phyloP scores from a whole-genome alignment of 2,113 vertebrate genomes.

The Panthera tigris region DNA sequence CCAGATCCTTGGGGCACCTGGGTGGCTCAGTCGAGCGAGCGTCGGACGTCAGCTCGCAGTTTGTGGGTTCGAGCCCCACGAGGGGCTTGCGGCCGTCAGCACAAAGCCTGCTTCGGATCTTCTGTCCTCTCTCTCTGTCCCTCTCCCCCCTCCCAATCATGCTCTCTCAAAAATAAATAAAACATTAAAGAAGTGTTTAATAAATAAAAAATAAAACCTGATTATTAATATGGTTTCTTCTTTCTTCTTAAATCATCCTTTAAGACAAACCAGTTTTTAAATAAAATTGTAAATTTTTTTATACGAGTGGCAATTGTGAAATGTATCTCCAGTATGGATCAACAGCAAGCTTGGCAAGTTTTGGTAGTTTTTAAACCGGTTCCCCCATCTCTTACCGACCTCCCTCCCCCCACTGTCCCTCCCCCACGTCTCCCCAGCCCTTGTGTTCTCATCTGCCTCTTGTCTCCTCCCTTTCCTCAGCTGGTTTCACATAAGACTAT shows the following conservation, averaged over 20 bases:
- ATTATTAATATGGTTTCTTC: background rate
- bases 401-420: no score
- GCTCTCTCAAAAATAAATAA: no score
- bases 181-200: no score
- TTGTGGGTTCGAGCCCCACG: no score
- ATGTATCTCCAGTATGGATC: background rate
- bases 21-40: no score
- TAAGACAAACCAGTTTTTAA: background rate
- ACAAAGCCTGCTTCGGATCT: no score
- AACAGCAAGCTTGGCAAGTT: background rate
- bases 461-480: background rate
- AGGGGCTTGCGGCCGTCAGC: no score
- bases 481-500: slow-evolving; percentile 15
- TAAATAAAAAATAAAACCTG: background rate
- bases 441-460: background rate
- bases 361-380: background rate
- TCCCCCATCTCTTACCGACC: background rate
- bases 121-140: no score
- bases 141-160: no score
- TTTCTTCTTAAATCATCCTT: background rate
- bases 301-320: background rate
- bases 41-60: no score
- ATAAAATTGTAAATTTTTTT: background rate
- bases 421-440: background rate
- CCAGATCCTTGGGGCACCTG: background rate